Evolutionary conservation across 1,140 invertebrate species (phyloP).

Genomic region (Drosophila paulistorum): DNA sequence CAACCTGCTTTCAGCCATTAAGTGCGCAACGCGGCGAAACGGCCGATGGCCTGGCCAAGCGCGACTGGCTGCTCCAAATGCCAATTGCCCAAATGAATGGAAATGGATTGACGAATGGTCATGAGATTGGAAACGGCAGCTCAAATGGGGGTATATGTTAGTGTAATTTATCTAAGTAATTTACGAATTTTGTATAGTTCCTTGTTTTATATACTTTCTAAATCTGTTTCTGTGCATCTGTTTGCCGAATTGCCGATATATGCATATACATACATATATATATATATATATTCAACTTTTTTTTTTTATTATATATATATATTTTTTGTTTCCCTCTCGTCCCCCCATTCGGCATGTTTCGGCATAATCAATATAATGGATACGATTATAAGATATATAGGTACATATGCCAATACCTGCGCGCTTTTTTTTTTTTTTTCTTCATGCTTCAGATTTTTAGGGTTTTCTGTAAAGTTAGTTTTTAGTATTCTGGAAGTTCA

Average conservation of each 20-base stretch:
- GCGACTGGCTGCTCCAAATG: slow-evolving; percentile 67
- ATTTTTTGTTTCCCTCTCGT: slow-evolving; percentile 45
- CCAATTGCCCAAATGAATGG: slow-evolving; percentile 43
- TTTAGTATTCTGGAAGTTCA: slow-evolving; percentile 66
- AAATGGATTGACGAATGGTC: slow-evolving; percentile 22
- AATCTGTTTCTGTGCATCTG: slow-evolving; percentile 48
- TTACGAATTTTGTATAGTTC: slow-evolving; percentile 81
- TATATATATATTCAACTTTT: too few relatives aligned
- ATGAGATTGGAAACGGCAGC: slow-evolving; percentile 38
- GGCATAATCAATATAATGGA: slow-evolving; percentile 59
- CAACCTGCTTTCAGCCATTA: slow-evolving; percentile 72
- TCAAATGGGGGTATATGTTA: slow-evolving; percentile 68
- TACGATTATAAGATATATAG: slow-evolving; percentile 32
- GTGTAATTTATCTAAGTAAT: slow-evolving; percentile 77
- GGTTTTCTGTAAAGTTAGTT: slow-evolving; percentile 73
- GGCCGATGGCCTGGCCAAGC: slow-evolving; percentile 61
- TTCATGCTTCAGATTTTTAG: slow-evolving; percentile 62
- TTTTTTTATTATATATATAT: too few relatives aligned
- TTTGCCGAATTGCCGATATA: slow-evolving; percentile 47
- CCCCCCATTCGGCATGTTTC: slow-evolving; percentile 38
- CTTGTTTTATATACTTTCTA: slow-evolving; percentile 76
- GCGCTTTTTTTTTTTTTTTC: slow-evolving; percentile 36
- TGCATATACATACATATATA: slow-evolving; percentile 1
- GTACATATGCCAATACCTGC: slow-evolving; percentile 38
- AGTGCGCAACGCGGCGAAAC: slow-evolving; percentile 67